Evolutionary conservation across 1,140 invertebrate genomes (phyloP), one percentile per base, ranked within the genome.

Genomic region (Stegodyphus dumicola): DNA sequence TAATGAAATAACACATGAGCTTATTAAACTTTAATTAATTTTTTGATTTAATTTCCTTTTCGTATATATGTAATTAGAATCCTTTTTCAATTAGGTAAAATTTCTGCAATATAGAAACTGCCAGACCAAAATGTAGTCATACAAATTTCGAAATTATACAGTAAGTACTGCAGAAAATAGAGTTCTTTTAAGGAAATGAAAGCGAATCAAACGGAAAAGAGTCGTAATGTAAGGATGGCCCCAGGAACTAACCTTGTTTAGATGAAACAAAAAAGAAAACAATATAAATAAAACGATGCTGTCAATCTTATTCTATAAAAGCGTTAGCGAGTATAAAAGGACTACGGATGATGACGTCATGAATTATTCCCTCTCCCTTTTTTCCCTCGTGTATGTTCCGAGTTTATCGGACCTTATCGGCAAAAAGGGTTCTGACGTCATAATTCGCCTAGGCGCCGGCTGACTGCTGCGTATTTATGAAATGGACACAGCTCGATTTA

Each of bases 361-460:
- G 70, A 73, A 53, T 73, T 53, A 73, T 73, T 73, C 70, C 53
- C 53, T 15, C 18, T 33, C 70, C 33, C 33, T 33, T 33, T 33
- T 33, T 33, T 33, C 33, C 33, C 33, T 33, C 53, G 51, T 73
- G 51, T 73, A 52, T 73, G 70, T 73, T 52, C 70, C 49, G 53
- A 73, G 70, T 73, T 73, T 73, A 73, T 73, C 70, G 70, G 70
- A 73, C 70, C 70, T 73, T 73, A 73, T 73, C 70, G 70, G 70
- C 51, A 33, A 73, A 73, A 73, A 73, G 70, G 53, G 70, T 17
- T 73, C 70, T 73, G 70, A 73, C 70, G 70, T 73, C 70, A 73
- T 52, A n/a, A 73, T 73, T 73, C 70, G 70, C 13, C 7, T 5
- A 73, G 70, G 70, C 70, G 70, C 70, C 70, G 70, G 49, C 70